A percentile compares a stretch with the other conserved stretches of the same genome.
These are phyloP conservation scores for Alviniconcha marisindica DNA, from an alignment of 1,140 invertebrate genomes.

Conservation along the genomic window DNA sequence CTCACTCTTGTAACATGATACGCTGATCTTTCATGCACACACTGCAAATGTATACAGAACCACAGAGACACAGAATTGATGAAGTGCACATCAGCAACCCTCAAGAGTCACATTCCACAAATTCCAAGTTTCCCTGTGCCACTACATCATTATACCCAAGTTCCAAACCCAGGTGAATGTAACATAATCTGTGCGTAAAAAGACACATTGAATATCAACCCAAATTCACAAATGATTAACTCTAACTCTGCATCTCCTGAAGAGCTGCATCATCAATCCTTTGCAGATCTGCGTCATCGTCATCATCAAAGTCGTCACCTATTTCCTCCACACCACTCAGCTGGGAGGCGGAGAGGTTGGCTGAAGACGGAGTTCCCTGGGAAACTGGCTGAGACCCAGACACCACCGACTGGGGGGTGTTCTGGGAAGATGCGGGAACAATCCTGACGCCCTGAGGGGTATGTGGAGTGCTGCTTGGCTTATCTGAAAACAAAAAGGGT, in stretches of 20 bases:
- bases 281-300: neutral
- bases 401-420: neutral
- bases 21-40: too few species aligned
- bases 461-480: constrained; percentile 21
- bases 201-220: too few species aligned
- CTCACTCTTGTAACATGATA: too few species aligned
- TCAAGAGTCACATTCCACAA: too few species aligned
- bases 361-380: neutral
- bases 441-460: constrained; percentile 15
- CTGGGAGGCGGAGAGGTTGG: neutral
- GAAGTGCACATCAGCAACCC: too few species aligned
- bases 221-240: too few species aligned
- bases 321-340: neutral
- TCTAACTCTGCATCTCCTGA: neutral
- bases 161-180: too few species aligned
- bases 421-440: constrained; percentile 22
- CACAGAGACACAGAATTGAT: too few species aligned
- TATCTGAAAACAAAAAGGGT: constrained; percentile 7
- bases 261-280: neutral
- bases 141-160: too few species aligned
- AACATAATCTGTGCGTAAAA: too few species aligned
- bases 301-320: constrained; percentile 18
- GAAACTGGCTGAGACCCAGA: neutral
- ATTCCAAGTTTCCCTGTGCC: too few species aligned
- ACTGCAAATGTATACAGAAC: too few species aligned